Evolutionary conservation across 2,113 vertebrate genomes (phyloP), one percentile per base, ranked within the genome.

Genomic region (Lanius collurio): DNA sequence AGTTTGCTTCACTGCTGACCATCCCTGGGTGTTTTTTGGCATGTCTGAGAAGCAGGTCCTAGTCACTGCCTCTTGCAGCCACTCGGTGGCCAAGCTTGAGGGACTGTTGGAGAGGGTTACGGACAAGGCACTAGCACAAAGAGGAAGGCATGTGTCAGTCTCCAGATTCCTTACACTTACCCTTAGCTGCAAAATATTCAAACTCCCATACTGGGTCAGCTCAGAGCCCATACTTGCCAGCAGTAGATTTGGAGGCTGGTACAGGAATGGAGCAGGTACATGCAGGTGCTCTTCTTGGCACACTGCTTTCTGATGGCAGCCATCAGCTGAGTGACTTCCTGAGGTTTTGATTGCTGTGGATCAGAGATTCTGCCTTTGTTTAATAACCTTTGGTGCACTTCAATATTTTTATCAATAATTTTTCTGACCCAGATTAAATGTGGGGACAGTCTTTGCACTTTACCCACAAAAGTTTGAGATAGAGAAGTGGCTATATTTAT

Each of bases 401-500:
- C 3, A 71, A 3, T 65, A 35, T 56, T 80, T 76, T 62, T 65
- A 77, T 88, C 59, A 31, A 33, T 70, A 42, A 7, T 49, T 79
- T 79, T 85, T 89, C 49, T 93, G 83, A 86, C 88, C 26, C 28
- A 57, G 55, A 69, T 62, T 88, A 80, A 30, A 69, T 46, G 26
- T 30, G 18, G 4, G 26, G 11, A 47, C 52, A 89, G 10, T 21
- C 26, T 44, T 88, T 95, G 96, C 85, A 94, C 87, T 94, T 91
- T 63, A 80, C 79, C 60, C 82, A 37, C 56, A 62, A 1, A 85
- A 73, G 60, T 55, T 52, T 62, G 78, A 93, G 59, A 74, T 94
- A 80, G 31, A 84, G 65, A 84, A 95, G 23, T 49, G 21, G 37
- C 79, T 87, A 5, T 85, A 55, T 96, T 94, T 95, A 62, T 95